A percentile compares a stretch with the other conserved stretches of the same genome.
phyloP scores from a whole-genome alignment of 2,888 invertebrate species.

The Polylopha cassiicola region DNA sequence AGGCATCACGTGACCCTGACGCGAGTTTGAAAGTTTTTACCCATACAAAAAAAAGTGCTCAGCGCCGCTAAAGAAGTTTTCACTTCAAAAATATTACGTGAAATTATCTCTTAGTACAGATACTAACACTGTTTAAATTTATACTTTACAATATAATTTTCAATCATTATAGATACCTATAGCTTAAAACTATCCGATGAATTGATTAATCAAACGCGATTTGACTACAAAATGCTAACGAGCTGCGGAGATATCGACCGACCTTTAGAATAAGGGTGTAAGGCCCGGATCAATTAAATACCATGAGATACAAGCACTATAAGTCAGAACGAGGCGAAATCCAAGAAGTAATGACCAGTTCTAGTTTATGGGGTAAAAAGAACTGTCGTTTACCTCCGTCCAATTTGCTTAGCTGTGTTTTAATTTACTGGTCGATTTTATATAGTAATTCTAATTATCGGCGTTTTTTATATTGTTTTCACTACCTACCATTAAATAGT shows the following conservation, averaged over 20 bases:
- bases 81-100: too few relatives aligned
- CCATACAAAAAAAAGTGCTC: too few relatives aligned
- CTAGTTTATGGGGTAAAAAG: constrained; percentile 54
- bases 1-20: too few relatives aligned
- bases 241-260: neutral
- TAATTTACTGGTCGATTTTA: constrained; percentile 31
- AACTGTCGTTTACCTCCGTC: constrained; percentile 39
- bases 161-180: too few relatives aligned
- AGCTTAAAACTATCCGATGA: too few relatives aligned
- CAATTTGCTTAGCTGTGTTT: constrained; percentile 43
- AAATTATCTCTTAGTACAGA: too few relatives aligned
- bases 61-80: too few relatives aligned
- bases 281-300: constrained; percentile 61
- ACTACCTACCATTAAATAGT: too few relatives aligned
- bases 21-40: too few relatives aligned
- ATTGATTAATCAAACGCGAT: neutral
- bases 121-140: too few relatives aligned
- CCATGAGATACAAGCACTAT: constrained; percentile 61
- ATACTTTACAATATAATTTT: too few relatives aligned
- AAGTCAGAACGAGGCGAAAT: constrained; percentile 60
- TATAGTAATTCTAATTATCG: constrained; percentile 18
- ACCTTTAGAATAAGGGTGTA: constrained; percentile 33
- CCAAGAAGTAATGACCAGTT: constrained; percentile 59
- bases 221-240: neutral
- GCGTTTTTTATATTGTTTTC: too few relatives aligned